These are phyloP conservation scores for Hycleus cichorii DNA, from an alignment of 1,140 invertebrate species.

Conservation along the genomic window DNA sequence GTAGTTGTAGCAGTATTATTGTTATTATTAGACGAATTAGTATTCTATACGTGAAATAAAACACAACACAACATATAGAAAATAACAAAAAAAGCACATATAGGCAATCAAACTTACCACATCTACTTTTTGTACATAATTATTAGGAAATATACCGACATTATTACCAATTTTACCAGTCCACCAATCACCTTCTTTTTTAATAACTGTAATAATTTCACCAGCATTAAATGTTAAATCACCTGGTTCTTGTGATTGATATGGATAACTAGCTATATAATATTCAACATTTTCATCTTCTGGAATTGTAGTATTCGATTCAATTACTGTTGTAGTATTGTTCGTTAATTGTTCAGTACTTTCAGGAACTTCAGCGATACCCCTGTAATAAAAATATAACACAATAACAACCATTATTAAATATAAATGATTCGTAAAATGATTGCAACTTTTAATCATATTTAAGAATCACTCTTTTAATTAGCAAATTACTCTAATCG, in stretches of 20 bases:
- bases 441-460: too few species aligned
- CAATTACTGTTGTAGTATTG: constrained; percentile 15
- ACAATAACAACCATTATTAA: background rate
- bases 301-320: constrained; percentile 10
- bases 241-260: constrained; percentile 79
- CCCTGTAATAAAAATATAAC: constrained; percentile 31
- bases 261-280: constrained; percentile 78
- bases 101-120: constrained; percentile 37
- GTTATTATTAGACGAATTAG: constrained; percentile 12
- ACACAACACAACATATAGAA: constrained; percentile 6
- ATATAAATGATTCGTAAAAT: too few species aligned
- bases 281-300: constrained; percentile 55
- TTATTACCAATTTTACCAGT: constrained; percentile 72
- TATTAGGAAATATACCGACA: constrained; percentile 89
- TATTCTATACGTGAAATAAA: constrained; percentile 18
- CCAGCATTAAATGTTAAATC: constrained; percentile 89
- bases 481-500: constrained; percentile 39
- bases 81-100: background rate
- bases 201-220: constrained; percentile 78
- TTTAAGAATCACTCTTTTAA: background rate
- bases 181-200: constrained; percentile 97
- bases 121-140: constrained; percentile 72
- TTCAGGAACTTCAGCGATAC: constrained; percentile 69
- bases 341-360: constrained; percentile 38
- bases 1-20: constrained; percentile 14